phyloP scores from a whole-genome alignment of 64 coral and sea anemone genomes.

The Stylophora pistillata region DNA sequence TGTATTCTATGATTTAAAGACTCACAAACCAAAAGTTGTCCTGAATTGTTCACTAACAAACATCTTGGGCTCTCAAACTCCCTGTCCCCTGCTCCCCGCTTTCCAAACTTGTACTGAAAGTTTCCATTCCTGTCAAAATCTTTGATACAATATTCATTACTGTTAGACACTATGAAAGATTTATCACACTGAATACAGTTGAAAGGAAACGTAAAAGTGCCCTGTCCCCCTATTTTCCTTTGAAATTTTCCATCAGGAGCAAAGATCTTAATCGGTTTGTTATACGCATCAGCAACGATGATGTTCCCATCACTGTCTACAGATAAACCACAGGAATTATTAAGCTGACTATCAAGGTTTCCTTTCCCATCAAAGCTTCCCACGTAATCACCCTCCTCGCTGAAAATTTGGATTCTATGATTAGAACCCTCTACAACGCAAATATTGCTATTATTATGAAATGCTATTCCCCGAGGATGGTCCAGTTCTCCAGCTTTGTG shows the following conservation, averaged over 20 bases:
- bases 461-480: neutral
- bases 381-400: neutral
- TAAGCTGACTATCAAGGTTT: slow-evolving; percentile 13
- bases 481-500: neutral
- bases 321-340: slow-evolving; percentile 26
- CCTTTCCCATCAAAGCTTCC: neutral
- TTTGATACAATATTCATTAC: slow-evolving; percentile 39
- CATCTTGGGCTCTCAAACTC: slow-evolving; percentile 42
- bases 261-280: slow-evolving; percentile 56
- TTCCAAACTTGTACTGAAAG: slow-evolving; percentile 37
- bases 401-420: neutral
- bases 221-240: neutral
- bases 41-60: slow-evolving; percentile 45
- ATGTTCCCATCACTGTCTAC: slow-evolving; percentile 52
- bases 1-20: slow-evolving; percentile 45
- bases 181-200: slow-evolving; percentile 31
- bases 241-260: slow-evolving; percentile 42
- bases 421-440: neutral
- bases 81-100: slow-evolving; percentile 4
- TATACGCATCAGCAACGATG: slow-evolving; percentile 44
- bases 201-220: slow-evolving; percentile 25
- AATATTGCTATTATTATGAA: neutral
- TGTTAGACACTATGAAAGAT: slow-evolving; percentile 37
- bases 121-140: slow-evolving; percentile 37
- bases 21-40: slow-evolving; percentile 61